Evolutionary conservation across 2,888 invertebrate genomes (phyloP), one percentile per base, ranked within the genome.

Genomic region (Muschampia plurimacula): DNA sequence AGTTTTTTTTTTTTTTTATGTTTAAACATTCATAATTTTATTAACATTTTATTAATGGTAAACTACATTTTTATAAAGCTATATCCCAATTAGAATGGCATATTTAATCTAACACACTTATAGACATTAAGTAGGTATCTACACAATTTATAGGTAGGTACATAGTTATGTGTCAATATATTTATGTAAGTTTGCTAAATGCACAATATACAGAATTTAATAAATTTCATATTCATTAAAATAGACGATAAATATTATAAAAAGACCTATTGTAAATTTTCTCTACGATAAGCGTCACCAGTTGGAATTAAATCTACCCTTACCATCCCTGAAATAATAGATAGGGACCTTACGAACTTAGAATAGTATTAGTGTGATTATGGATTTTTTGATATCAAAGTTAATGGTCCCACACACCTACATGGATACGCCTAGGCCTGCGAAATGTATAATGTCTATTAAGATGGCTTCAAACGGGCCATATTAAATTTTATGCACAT

Each of bases 51-150:
- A 74, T 67, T 74, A 72, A 74, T 72, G 75, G 78, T 81, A 91
- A 87, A 81, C 94, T 93, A 93, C 90, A 84, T 82, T 81, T 95
- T 95, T 89, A 96, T 96, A 96, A 96, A 96, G 96, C 96, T 96
- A 95, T 96, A 95, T 95, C 93, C 95, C 96, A 95, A 95, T 92
- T 79, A 85, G 85, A 89, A 88, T 88, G 87, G 89, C 87, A 80
- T 84, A 78, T 82, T 86, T 86, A 82, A 79, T 82, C 87, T 79
- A 79, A 80, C 76, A 79, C 44, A 66, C 55, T 65, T 52, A 49
- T 44, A 28, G 32, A 65, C 46, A 36, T 46, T 55, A 46, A 13
- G 28, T 77, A 80, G 77, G 77, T 86, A 87, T 81, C 69, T 78
- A 80, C 80, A 28, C 55, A 55, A 4, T 81, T 86, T 80, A 81